Evolutionary conservation across 2,797 vertebrate genomes (phyloP), one percentile per base, ranked within the genome.

Genomic region (Distichodus sexfasciatus): DNA sequence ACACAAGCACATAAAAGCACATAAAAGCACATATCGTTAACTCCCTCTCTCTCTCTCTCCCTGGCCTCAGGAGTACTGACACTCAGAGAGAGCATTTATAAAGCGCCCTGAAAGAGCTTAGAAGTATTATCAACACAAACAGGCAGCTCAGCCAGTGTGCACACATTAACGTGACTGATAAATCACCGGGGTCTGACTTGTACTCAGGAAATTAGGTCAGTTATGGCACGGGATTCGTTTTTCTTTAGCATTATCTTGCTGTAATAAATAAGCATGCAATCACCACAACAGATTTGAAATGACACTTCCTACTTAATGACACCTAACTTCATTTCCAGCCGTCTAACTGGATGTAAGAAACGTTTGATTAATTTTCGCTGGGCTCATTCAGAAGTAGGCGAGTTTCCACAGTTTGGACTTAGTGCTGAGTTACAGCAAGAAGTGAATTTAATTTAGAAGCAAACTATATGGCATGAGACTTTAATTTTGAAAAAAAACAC

Each of bases 11-110:
- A 78, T 66, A 73, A 68, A 75, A 43, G 33, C 62, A 79, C 66
- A 78, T 66, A 73, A 68, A 75, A 69, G 38, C 65, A 72, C 65
- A 72, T 67, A 73, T 74, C 50, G 47, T 76, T 81, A 60, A 50
- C 54, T 55, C 29, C 21, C 59, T 60, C 53, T 35, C 38, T 51
- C 14, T 46, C 10, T 41, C 57, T 43, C 54, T 28, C 9, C 43
- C 17, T 62, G 14, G 26, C 54, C 69, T 75, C 11, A 57, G 58
- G 60, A 75, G 48, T 47, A 50, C 59, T 21, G 54, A 68, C 36
- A 26, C 50, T 65, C 44, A 53, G 36, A 69, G 53, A 57, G 41
- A 43, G 70, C 48, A 66, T 35, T 76, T 55, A 53, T 31, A 70
- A 73, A 40, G 12, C 31, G 35, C 51, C 38, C 38, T 14, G 41